Base-by-base conservation (phyloP, 35 echinoderm and acorn worm genomes). In the Apostichopus japonicus region DNA sequence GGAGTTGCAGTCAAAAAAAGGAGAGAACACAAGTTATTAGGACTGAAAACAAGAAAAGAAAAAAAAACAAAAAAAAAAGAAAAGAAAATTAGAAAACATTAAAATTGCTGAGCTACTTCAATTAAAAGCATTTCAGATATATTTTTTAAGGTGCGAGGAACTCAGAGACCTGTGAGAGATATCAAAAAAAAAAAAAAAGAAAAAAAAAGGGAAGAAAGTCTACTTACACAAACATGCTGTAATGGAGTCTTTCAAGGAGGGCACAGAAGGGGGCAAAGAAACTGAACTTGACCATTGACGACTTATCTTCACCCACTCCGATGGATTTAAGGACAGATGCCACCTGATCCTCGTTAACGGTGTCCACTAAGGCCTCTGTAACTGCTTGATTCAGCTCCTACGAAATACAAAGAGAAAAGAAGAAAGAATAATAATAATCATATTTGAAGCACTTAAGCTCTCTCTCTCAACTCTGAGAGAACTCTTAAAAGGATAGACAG, bases 231-330 rank as follows among this genome's bases (percentile, higher is more conserved):
- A 93, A 97, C 59, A 95, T 77, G 59, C 83, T 88, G 86, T 98
- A 98, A 55, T 93, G 91, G 4, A 95, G 92, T 71, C 96, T 59
- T 72, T 98, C 96, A 72, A 95, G 80, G 10, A 98, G 90, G 15
- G 96, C 87, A 92, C 96, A 98, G n/a, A 97, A 92, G 24, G 96
- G 87, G n/a, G 89, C 79, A 86, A 95, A 98, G 65, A 95, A 65
- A 6, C 91, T 84, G 6, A 93, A 92, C 62, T 77, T 95, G 82
- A 94, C 91, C 33, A 44, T 44, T 6, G 77, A 84, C 19, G 65
- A 56, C 55, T 79, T 61, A 17, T 92, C 77, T 6, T 94, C 77
- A 11, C 93, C 96, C 1, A 81, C 92, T 72, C 89, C 88, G 56
- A 98, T 84, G 55, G 86, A 56, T 75, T 71, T 63, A 0, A 98